Base-by-base conservation (phyloP, 1,140 invertebrate species). In the Drosophila equinoxialis region DNA sequence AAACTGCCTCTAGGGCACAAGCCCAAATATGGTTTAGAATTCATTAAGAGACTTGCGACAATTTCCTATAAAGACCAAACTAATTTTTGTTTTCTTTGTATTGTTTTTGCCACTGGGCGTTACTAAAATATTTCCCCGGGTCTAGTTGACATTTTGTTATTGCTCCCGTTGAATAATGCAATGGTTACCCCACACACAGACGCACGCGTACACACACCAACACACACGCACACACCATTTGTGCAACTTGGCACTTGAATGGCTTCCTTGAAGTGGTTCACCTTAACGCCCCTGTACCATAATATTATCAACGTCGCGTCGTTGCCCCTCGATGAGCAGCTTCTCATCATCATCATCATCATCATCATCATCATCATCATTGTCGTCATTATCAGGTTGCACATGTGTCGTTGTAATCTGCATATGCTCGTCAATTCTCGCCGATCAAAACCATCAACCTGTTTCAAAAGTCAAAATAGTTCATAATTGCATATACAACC, bases 391-490 rank as follows among this genome's bases (percentile, higher is more conserved):
- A 48, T 48, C 45, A 45, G n/a, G 45, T 48, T 51, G 45, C 45
- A 51, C 17, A 20, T 48, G 54, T 37, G 30, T 11, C 20, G 30
- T 35, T 20, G 17, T 26, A 65, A 85, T 72, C 81, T 74, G 77
- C 81, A 81, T 85, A 54, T 58, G 61, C 72, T 74, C 68, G 65
- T 77, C 70, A 68, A 51, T 60, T 59, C 55, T 66, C 64, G 35
- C 30, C 65, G 35, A 37, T 37, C 45, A 20, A 51, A 23, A 23
- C 17, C 45, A 51, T 51, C 59, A 74, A 80, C 74, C 70, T 65
- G 80, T 82, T 82, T 64, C 68, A 68, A 51, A 77, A 80, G 65
- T 81, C 82, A 72, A 85, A 86, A 86, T 76, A 75, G 77, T 89
- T 87, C 83, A 87, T 89, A 89, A 87, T 80, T 89, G 76, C 75